These are phyloP conservation scores for Brachynemurus nebulosus DNA, from an alignment of 2,888 invertebrate species.

Conservation along the genomic window DNA sequence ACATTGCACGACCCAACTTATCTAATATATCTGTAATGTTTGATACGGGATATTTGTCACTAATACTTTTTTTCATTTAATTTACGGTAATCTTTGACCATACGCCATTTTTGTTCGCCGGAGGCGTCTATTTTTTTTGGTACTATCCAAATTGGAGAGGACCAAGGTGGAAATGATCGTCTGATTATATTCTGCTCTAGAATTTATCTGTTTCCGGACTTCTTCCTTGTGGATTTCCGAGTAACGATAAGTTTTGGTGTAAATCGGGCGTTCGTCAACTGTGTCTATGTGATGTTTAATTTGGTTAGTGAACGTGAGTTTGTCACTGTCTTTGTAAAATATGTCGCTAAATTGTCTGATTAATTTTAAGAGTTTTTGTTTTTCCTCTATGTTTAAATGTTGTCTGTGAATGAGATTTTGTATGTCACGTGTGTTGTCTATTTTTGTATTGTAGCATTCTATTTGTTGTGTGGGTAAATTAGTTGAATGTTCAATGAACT, in stretches of 20 bases:
- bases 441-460: too few species aligned
- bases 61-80: constrained; percentile 18
- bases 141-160: constrained; percentile 20
- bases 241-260: constrained; percentile 9
- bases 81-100: constrained; percentile 19
- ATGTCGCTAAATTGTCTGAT: too few species aligned
- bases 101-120: constrained; percentile 17
- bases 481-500: too few species aligned
- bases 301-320: neutral
- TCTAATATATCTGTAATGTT: constrained; percentile 24
- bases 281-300: neutral
- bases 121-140: constrained; percentile 17
- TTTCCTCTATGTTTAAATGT: too few species aligned
- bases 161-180: constrained; percentile 17
- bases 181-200: constrained; percentile 16
- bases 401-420: too few species aligned
- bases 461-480: too few species aligned
- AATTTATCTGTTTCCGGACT: constrained; percentile 20
- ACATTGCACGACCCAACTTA: constrained; percentile 21
- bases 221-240: constrained; percentile 21
- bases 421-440: too few species aligned
- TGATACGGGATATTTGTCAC: constrained; percentile 17
- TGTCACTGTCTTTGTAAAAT: too few species aligned
- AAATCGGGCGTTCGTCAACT: neutral
- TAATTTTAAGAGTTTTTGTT: too few species aligned